A percentile compares a stretch with the other conserved stretches of the same genome.
These are phyloP conservation scores for Coremacera marginata DNA, from an alignment of 2,888 invertebrate genomes.

Conservation along the genomic window DNA sequence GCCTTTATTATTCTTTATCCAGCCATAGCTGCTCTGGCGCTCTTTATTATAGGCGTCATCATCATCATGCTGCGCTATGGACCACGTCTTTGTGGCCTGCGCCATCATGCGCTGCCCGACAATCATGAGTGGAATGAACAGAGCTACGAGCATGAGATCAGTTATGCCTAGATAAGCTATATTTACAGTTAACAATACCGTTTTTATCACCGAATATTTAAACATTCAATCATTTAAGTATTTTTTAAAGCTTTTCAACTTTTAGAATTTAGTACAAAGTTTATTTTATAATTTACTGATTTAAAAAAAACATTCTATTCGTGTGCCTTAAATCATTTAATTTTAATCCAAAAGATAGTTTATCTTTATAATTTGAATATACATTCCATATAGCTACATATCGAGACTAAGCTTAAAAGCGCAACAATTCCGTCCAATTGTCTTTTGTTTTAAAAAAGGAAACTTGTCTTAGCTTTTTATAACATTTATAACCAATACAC, in stretches of 20 bases:
- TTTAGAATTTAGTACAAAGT: constrained; percentile 1
- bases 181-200: neutral
- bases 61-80: constrained; percentile 83
- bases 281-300: neutral
- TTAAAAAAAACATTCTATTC: neutral
- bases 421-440: constrained; percentile 28
- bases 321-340: neutral
- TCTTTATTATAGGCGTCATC: constrained; percentile 82
- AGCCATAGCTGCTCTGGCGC: constrained; percentile 78
- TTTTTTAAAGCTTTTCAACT: neutral
- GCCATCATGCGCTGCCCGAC: constrained; percentile 77
- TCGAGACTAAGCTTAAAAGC: neutral
- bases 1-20: constrained; percentile 84
- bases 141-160: constrained; percentile 67
- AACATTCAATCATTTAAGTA: constrained; percentile 5
- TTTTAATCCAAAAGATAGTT: neutral
- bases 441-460: neutral
- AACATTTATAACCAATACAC: neutral
- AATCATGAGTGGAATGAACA: constrained; percentile 77
- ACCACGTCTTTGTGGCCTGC: constrained; percentile 77
- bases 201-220: neutral
- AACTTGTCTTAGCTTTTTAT: neutral
- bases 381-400: too few relatives aligned
- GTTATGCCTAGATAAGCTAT: constrained; percentile 59
- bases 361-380: neutral